phyloP scores from a whole-genome alignment of 2,888 invertebrate species.

The Temnothorax ravouxi region DNA sequence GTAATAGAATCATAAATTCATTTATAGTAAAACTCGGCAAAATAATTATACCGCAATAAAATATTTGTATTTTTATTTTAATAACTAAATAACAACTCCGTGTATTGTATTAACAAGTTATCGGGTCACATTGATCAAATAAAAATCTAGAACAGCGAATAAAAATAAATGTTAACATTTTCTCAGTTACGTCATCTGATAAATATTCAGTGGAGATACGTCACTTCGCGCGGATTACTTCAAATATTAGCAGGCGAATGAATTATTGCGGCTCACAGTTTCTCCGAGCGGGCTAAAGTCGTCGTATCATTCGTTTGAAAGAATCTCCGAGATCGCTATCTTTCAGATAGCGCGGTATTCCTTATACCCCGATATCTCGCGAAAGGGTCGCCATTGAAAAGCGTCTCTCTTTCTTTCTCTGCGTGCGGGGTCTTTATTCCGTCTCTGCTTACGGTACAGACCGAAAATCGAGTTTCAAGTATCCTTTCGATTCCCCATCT shows the following conservation, averaged over 20 bases:
- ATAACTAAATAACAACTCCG: background rate
- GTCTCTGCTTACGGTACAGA: slow-evolving; percentile 20
- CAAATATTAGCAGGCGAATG: slow-evolving; percentile 11
- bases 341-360: background rate
- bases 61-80: background rate
- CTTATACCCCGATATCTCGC: slow-evolving; percentile 22
- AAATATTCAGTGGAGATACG: slow-evolving; percentile 22
- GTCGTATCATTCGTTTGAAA: slow-evolving; percentile 16
- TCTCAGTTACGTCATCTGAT: background rate
- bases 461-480: slow-evolving; percentile 74
- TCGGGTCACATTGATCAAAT: background rate
- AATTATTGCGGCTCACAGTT: slow-evolving; percentile 2
- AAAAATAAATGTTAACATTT: background rate
- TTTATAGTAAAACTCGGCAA: background rate
- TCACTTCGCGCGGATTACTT: background rate
- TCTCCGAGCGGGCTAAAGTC: background rate
- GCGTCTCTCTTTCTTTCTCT: slow-evolving; percentile 26
- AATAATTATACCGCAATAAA: background rate
- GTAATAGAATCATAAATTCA: background rate
- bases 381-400: slow-evolving; percentile 53
- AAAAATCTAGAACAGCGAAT: background rate
- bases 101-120: background rate
- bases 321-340: slow-evolving; percentile 14
- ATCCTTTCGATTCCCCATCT: slow-evolving; percentile 24
- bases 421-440: slow-evolving; percentile 54